These are phyloP conservation scores for Bettongia penicillata DNA, from an alignment of 2,113 vertebrate species.

Conservation along the genomic window DNA sequence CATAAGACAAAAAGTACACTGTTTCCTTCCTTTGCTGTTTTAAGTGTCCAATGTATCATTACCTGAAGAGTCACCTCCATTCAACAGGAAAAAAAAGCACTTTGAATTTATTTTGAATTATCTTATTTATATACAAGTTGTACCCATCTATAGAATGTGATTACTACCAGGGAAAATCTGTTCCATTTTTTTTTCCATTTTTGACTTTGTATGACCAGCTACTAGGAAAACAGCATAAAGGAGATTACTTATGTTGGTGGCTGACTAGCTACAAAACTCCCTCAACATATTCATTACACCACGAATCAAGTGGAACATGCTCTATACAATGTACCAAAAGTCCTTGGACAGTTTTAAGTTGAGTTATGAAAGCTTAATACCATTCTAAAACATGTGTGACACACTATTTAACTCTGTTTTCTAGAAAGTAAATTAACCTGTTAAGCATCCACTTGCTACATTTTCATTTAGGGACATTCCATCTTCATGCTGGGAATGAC, in stretches of 20 bases:
- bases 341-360: not conserved
- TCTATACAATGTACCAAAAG: conserved; percentile 26
- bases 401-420: not conserved
- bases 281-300: conserved; percentile 30
- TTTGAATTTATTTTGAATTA: not conserved
- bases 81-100: not conserved
- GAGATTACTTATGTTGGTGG: not conserved
- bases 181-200: not conserved
- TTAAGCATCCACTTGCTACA: not conserved
- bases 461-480: not conserved
- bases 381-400: not conserved
- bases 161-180: not conserved
- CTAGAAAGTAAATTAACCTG: not conserved
- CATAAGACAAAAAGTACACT: not conserved
- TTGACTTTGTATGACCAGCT: not conserved
- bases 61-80: not conserved
- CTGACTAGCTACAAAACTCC: not conserved
- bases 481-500: not conserved
- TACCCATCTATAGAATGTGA: not conserved
- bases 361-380: not conserved
- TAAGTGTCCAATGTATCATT: not conserved
- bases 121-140: not conserved
- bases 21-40: not conserved
- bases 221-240: not conserved
- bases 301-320: conserved; percentile 40